Evolutionary conservation across 37 sponge, comb jelly and placozoan species (phyloP).

Genomic region (Ephydatia muelleri): DNA sequence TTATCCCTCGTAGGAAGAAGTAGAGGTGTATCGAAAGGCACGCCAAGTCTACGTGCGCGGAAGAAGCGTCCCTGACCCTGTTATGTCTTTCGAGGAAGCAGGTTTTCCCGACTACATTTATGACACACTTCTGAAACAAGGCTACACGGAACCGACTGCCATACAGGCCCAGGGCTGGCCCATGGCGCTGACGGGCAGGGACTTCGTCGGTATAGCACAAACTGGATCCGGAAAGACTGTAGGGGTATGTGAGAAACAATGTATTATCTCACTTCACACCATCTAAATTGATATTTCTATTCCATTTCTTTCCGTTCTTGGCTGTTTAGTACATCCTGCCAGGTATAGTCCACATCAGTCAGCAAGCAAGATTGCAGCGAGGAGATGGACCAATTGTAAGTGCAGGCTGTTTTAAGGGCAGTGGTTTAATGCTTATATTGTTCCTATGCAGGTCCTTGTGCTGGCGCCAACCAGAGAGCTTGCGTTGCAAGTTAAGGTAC

Average conservation of each 20-base stretch:
- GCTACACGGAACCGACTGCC: constrained; percentile 87
- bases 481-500: constrained; percentile 89
- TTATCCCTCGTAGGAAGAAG: constrained; percentile 45
- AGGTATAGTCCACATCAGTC: constrained; percentile 80
- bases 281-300: not conserved
- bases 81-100: constrained; percentile 82
- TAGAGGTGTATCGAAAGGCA: constrained; percentile 55
- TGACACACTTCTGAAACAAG: constrained; percentile 54
- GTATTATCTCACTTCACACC: not conserved
- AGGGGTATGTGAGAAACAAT: constrained; percentile 59
- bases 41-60: constrained; percentile 78
- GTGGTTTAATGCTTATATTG: not conserved
- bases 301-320: not conserved
- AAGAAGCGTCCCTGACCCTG: constrained; percentile 72
- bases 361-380: constrained; percentile 81
- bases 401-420: not conserved
- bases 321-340: constrained; percentile 81
- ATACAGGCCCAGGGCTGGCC: constrained; percentile 99
- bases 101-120: constrained; percentile 78
- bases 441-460: constrained; percentile 70
- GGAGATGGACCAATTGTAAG: constrained; percentile 97
- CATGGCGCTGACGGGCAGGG: constrained; percentile 89
- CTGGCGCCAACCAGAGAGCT: constrained; percentile 94
- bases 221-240: constrained; percentile 99
- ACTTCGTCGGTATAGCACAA: constrained; percentile 95